phyloP scores from a whole-genome alignment of 2,888 invertebrate species.

The Steinernema carpocapsae region DNA sequence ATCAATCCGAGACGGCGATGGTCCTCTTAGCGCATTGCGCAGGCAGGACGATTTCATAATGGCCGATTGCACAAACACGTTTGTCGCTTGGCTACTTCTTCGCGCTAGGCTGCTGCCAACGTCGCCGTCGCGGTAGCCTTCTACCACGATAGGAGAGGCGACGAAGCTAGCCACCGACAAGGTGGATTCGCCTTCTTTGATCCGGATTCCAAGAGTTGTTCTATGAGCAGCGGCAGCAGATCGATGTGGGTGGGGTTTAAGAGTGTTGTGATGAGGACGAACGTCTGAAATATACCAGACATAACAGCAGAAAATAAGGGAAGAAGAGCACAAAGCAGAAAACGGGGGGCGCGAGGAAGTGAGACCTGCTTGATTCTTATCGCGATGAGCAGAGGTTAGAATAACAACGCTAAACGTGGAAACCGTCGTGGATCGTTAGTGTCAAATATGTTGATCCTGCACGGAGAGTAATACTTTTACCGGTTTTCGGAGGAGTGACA shows the following conservation, averaged over 20 bases:
- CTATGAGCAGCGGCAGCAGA: too few species aligned
- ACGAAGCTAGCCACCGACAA: neutral
- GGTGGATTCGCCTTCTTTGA: conserved; percentile 21
- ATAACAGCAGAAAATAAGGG: neutral
- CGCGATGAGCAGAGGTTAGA: too few species aligned
- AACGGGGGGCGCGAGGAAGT: too few species aligned
- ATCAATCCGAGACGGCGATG: conserved; percentile 30
- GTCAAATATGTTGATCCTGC: too few species aligned
- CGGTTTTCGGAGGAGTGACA: too few species aligned
- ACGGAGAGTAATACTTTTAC: too few species aligned
- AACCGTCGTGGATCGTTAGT: too few species aligned
- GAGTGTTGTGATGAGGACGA: too few species aligned
- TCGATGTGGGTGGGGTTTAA: conserved; percentile 11
- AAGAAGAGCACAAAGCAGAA: conserved; percentile 9
- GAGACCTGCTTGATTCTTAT: too few species aligned
- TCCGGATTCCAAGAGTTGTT: conserved; percentile 29
- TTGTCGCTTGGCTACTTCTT: conserved; percentile 4
- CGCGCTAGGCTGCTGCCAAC: too few species aligned
- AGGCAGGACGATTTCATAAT: conserved; percentile 27
- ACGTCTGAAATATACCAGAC: too few species aligned
- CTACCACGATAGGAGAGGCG: conserved; percentile 2
- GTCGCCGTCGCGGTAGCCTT: neutral
- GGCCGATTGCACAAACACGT: conserved; percentile 35
- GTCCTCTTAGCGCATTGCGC: neutral
- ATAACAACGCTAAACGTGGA: too few species aligned